Percentiles rank a stretch among this genome's conserved stretches.
These are phyloP conservation scores for Thecophora atra DNA, from an alignment of 2,888 invertebrate species.

Conservation along the genomic window DNA sequence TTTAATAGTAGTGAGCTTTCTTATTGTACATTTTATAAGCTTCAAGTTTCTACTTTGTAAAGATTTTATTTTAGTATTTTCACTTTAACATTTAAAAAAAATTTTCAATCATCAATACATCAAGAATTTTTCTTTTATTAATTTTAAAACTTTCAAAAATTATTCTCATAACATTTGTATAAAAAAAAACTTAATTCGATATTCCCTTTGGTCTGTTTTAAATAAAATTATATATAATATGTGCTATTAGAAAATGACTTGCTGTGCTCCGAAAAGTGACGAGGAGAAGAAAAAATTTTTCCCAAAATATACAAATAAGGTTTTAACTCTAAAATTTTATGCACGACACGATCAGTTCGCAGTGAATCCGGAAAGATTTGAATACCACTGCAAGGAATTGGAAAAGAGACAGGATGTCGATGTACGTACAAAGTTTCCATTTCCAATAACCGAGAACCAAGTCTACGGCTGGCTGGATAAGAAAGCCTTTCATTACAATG, in stretches of 20 bases:
- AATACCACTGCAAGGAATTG: conserved; percentile 38
- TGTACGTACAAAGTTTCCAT: conserved; percentile 33
- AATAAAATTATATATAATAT: neutral
- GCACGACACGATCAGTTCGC: conserved; percentile 17
- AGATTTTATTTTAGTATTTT: too few relatives aligned
- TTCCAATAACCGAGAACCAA: conserved; percentile 47
- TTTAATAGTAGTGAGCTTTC: too few relatives aligned
- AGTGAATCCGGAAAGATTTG: neutral
- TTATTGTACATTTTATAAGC: too few relatives aligned
- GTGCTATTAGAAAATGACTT: conserved; percentile 25
- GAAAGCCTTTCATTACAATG: conserved; percentile 35
- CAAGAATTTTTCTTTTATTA: too few relatives aligned
- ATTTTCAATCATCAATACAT: too few relatives aligned
- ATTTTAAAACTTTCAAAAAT: too few relatives aligned
- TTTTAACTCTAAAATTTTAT: conserved; percentile 32
- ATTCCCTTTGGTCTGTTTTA: neutral
- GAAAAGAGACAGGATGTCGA: conserved; percentile 39
- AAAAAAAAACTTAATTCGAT: neutral
- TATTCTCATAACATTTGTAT: too few relatives aligned
- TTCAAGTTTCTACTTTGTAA: too few relatives aligned
- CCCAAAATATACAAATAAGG: conserved; percentile 12
- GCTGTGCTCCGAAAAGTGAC: neutral
- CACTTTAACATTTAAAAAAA: too few relatives aligned
- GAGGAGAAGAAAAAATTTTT: conserved; percentile 7
- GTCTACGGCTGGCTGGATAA: conserved; percentile 46